Evolutionary conservation across 1,140 invertebrate species (phyloP), one percentile per base, ranked within the genome.

Genomic region (Zaprionus vittiger): DNA sequence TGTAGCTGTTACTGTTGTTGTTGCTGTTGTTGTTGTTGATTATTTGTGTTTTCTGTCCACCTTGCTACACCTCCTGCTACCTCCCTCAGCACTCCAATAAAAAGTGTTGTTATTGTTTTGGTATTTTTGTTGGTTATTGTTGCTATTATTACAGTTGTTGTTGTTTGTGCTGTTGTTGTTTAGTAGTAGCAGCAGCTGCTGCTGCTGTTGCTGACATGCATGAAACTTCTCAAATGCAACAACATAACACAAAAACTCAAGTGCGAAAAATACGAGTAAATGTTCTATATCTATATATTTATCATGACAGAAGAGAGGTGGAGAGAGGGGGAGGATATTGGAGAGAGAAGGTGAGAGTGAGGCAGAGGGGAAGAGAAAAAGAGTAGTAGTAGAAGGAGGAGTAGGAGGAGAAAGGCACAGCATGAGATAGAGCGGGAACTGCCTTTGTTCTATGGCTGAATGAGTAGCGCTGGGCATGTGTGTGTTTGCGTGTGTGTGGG

Each of bases 201-300:
- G 80, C 68, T 83, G 71, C 83, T 83, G 80, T 60, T 87, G 83
- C 84, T 87, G 83, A 87, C 83, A 87, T 84, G 83, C 83, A 87
- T 77, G 81, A 87, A 70, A 80, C 62, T 77, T 57, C 78, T 72
- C 73, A 89, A 89, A 89, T 89, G 84, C 83, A 87, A 74, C 73
- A 78, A 74, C 49, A 67, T 57, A 17, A 57, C 64, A 80, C 59
- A 79, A 80, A 65, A 75, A 49, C 61, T 66, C 70, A 81, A 85
- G 79, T 79, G 82, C 69, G 60, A 79, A 65, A 79, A 68, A 66
- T 66, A 67, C 65, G 44, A 55, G 55, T 47, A 67, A 67, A 78
- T 60, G 56, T 59, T 70, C 41, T 73, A 72, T 72, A 65, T 65
- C 34, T 57, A 59, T 72, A 65, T 52, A 59, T 65, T 38, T 59